Percentiles rank a stretch among this genome's conserved stretches.
phyloP scores from a whole-genome alignment of 2,888 invertebrate species.

The Nephrotoma guestfalica region DNA sequence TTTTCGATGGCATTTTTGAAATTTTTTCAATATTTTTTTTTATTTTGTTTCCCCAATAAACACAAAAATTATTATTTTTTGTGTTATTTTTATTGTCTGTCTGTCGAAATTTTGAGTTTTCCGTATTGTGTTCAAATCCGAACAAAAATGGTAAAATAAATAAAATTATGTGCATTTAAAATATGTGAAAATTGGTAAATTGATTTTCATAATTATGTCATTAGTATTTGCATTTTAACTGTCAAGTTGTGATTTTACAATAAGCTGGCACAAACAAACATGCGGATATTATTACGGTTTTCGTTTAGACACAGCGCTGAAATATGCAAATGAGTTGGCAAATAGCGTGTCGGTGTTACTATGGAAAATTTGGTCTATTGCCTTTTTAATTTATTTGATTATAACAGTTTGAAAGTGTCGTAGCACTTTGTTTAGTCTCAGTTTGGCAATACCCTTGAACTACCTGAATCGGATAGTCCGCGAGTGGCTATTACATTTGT shows the following conservation, averaged over 20 bases:
- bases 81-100: neutral
- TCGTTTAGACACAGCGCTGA: too few relatives aligned
- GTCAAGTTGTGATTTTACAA: neutral
- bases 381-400: too few relatives aligned
- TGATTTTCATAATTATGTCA: neutral
- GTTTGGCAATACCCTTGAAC: too few relatives aligned
- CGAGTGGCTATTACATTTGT: too few relatives aligned
- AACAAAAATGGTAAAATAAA: neutral
- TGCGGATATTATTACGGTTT: too few relatives aligned
- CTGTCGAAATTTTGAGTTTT: neutral
- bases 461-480: too few relatives aligned
- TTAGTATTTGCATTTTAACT: neutral
- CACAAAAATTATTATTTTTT: neutral
- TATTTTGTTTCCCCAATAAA: neutral
- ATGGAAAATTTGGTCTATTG: too few relatives aligned
- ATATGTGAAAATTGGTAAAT: neutral
- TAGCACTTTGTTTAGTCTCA: too few relatives aligned
- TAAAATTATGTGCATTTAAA: neutral
- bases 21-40: neutral
- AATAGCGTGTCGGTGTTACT: too few relatives aligned
- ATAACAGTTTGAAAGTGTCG: too few relatives aligned
- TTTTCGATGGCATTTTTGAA: neutral
- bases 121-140: neutral
- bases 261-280: neutral
- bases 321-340: too few relatives aligned